Evolutionary conservation across 2,888 invertebrate genomes (phyloP), one percentile per base, ranked within the genome.

Genomic region (Rhingia campestris): DNA sequence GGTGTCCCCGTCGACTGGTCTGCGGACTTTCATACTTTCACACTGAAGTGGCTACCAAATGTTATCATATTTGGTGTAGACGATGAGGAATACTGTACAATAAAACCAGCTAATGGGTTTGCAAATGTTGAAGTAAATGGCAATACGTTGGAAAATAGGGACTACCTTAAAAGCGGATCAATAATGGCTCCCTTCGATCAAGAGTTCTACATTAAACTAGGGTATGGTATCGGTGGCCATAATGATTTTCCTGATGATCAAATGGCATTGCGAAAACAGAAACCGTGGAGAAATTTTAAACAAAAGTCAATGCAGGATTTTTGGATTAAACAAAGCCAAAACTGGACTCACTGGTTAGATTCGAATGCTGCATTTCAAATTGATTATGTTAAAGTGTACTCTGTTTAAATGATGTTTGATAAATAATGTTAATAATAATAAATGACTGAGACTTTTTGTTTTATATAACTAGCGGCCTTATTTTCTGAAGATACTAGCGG

Each of bases 141-240:
- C 1, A 59, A 87, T 6, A 10, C 64, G 3, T 73, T 92, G 12
- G 88, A 92, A 2, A 89, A 93, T 5, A 92, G 93, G 0, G 86
- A 88, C 1, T 85, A 88, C 10, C 79, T 91, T 7, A 87, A 86
- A 49, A 81, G 70, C 10, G 89, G 90, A 37, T 86, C 87, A 0
- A 87, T 86, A 0, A 93, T 95, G 91, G 95, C 96, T 0, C 97
- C 97, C 0, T 96, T 96, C 87, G 96, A 97, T 90, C 93, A 95
- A 89, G 93, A 96, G 92, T 92, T 91, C 75, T 92, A 96, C 94
- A 95, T 97, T 33, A 93, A 95, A 0, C 88, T 97, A 63, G 97
- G 96, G 0, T 92, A 97, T 10, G 95, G 95, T 47, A 95, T 96
- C 51, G 97, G 96, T 0, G 97, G 97, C 0, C 91, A 94, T 3